phyloP scores from a whole-genome alignment of 2,113 vertebrate species.

The Cygnus atratus region DNA sequence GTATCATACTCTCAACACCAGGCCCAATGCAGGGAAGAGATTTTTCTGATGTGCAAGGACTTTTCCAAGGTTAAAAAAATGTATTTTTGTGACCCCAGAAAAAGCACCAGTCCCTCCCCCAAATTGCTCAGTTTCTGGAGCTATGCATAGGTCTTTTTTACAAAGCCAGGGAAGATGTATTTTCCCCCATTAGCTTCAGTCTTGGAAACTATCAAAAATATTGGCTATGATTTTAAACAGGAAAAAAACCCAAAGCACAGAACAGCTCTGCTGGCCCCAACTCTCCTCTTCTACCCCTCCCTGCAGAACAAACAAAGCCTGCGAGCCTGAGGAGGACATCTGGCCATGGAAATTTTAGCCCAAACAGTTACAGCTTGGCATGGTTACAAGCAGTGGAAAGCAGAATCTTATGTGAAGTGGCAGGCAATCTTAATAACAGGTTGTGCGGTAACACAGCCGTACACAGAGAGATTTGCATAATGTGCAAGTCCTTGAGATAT shows the following conservation, averaged over 20 bases:
- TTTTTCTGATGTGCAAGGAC: fast-evolving
- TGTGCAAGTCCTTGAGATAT: fast-evolving
- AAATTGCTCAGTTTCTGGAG: neutral
- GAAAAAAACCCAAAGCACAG: neutral
- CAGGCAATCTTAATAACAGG: neutral
- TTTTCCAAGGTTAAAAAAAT: neutral
- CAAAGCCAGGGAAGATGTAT: neutral
- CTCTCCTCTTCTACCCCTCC: neutral
- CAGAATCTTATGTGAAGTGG: neutral
- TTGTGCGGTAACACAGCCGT: neutral
- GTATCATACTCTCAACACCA: neutral
- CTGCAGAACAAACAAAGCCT: neutral
- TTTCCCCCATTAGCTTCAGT: neutral
- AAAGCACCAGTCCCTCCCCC: neutral
- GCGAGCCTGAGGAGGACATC: neutral
- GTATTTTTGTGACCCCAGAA: neutral
- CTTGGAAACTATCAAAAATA: fast-evolving
- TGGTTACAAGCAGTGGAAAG: neutral
- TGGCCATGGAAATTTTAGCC: neutral
- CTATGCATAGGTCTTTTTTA: neutral
- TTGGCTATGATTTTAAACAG: neutral
- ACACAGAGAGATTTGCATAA: fast-evolving
- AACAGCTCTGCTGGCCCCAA: neutral
- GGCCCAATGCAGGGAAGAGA: neutral
- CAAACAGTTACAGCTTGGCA: neutral